Percentiles rank a stretch among this genome's conserved stretches.
phyloP scores from a whole-genome alignment of 2,888 invertebrate species.

The Eulithis prunata region DNA sequence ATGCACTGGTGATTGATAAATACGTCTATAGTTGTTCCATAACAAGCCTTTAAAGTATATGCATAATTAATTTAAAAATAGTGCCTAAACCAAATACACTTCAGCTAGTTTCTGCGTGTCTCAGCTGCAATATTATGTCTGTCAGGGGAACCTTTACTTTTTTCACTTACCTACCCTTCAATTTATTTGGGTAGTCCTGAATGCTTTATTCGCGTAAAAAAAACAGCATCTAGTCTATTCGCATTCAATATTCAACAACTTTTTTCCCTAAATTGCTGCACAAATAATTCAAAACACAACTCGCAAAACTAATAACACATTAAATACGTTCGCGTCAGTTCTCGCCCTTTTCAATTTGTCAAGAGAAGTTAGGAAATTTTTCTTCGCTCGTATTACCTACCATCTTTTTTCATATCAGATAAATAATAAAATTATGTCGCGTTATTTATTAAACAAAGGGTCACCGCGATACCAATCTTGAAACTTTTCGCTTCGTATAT shows the following conservation, averaged over 20 bases:
- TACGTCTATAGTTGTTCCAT: slow-evolving; percentile 43
- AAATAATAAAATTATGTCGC: slow-evolving; percentile 38
- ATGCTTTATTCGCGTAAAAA: slow-evolving; percentile 9
- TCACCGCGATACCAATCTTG: slow-evolving; percentile 41
- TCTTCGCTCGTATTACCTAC: slow-evolving; percentile 25
- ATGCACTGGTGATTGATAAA: slow-evolving; percentile 38
- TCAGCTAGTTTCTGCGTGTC: slow-evolving; percentile 16
- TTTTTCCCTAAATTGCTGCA: slow-evolving; percentile 14
- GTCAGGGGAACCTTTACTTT: slow-evolving; percentile 19
- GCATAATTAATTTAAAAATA: not conserved
- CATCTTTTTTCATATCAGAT: slow-evolving; percentile 36
- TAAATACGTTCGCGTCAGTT: slow-evolving; percentile 14
- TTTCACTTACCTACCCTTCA: slow-evolving; percentile 1
- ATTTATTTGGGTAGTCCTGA: slow-evolving; percentile 15
- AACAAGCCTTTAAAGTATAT: not conserved
- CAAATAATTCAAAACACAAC: slow-evolving; percentile 9
- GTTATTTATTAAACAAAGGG: slow-evolving; percentile 42
- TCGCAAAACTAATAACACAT: slow-evolving; percentile 32
- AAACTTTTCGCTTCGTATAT: slow-evolving; percentile 47
- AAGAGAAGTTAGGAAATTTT: slow-evolving; percentile 25
- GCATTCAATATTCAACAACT: slow-evolving; percentile 10
- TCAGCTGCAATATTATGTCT: slow-evolving; percentile 22
- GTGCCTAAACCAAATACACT: not conserved
- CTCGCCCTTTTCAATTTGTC: slow-evolving; percentile 41
- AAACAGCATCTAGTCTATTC: not conserved